Evolutionary conservation across 2,797 vertebrate species (phyloP).

Genomic region (Simalia tracyae): DNA sequence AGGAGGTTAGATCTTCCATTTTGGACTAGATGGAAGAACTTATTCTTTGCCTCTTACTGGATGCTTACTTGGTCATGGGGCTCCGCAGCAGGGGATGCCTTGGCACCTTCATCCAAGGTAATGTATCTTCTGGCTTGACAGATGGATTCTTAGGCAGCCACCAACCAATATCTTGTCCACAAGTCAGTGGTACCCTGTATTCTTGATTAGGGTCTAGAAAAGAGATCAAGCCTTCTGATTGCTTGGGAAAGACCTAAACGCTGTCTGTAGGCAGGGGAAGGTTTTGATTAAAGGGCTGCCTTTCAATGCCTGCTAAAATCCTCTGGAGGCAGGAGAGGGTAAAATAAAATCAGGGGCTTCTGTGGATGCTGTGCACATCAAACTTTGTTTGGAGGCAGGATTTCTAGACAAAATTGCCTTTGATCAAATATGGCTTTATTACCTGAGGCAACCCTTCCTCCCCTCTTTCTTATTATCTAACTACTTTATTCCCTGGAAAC

Average conservation of each 20-base stretch:
- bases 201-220: conserved; percentile 79
- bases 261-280: not conserved
- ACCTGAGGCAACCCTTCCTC: not conserved
- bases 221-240: not conserved
- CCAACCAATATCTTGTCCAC: conserved; percentile 82
- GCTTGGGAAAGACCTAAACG: not conserved
- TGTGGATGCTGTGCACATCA: not conserved
- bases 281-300: not conserved
- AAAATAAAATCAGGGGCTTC: not conserved
- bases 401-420: not conserved
- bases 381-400: too few species aligned
- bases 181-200: conserved; percentile 76
- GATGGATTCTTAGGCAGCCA: conserved; percentile 56
- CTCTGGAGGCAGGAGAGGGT: not conserved
- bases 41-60: not conserved
- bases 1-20: not conserved
- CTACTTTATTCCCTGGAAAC: not conserved
- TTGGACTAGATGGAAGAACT: too few species aligned
- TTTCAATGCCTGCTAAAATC: not conserved
- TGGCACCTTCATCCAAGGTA: conserved; percentile 70
- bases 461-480: not conserved
- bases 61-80: conserved; percentile 77
- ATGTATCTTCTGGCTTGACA: conserved; percentile 36
- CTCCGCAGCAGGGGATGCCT: conserved; percentile 74
- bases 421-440: not conserved